Base-by-base conservation (phyloP, 2,113 vertebrate species). In the Smithornis capensis region DNA sequence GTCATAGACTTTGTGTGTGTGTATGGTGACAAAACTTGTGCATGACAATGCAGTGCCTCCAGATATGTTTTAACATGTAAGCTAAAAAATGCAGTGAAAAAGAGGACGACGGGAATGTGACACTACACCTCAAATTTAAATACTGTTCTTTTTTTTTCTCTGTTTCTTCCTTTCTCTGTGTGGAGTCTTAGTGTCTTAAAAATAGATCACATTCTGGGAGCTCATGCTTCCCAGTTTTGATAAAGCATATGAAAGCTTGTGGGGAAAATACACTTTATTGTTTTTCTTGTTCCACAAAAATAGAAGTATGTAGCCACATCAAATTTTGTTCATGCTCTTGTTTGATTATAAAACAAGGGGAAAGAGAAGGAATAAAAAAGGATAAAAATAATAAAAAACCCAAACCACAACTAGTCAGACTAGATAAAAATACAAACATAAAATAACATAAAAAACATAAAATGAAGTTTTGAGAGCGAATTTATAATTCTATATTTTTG, bases 31-130 rank as follows among this genome's bases (percentile, higher is more conserved):
- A 76, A 22, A 75, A 79, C 10, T 55, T 45, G 12, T 37, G 13
- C 38, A 5, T 21, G 3, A 65, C 11, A 12, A 1, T 52, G 24
- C 0, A 1, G 21, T 88, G 29, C 28, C 7, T 84, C 21, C 28
- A 67, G 57, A 79, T 13, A 22, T 7, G 31, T 12, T 74, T 82
- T 74, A 49, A 53, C 2, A 7, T 67, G 37, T 29, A 78, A 57
- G 31, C 37, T 73, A 12, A 70, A 91, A 76, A 74, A 60, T 5
- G 5, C 7, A 45, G 7, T 44, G 12, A 31, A 44, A 71, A 31
- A 45, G 27, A 25, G 33, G 8, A 3, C 10, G 4, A 2, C 18
- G 6, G 7, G 3, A 44, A 23, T 23, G 38, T 25, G 7, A 24
- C 5, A 18, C 7, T 49, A 6, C 47, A 9, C 8, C 63, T 73